Evolutionary conservation across 2,797 vertebrate genomes (phyloP).

Genomic region (Acipenser transmontanus): DNA sequence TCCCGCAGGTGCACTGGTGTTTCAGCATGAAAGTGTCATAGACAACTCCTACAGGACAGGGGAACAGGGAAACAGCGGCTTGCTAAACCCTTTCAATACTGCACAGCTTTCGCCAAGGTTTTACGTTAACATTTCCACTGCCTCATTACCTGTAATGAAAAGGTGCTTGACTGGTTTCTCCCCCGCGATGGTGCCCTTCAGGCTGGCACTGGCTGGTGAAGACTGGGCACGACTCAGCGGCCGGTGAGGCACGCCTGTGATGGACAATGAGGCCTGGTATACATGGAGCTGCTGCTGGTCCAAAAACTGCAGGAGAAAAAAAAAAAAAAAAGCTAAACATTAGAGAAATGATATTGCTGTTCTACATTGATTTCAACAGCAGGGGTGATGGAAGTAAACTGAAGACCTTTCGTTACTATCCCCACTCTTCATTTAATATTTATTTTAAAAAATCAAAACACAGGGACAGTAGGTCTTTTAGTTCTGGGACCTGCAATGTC

Average conservation of each 20-base stretch:
- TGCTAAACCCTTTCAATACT: too few species aligned
- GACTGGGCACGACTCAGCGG: constrained; percentile 83
- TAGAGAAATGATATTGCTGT: too few species aligned
- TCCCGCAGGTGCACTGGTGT: constrained; percentile 91
- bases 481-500: too few species aligned
- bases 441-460: too few species aligned
- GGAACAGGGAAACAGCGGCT: neutral
- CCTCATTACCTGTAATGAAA: constrained; percentile 78
- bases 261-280: constrained; percentile 65
- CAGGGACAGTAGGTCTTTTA: too few species aligned
- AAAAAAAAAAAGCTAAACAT: constrained; percentile 4
- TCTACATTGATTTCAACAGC: too few species aligned
- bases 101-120: too few species aligned
- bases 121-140: too few species aligned
- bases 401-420: too few species aligned
- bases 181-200: constrained; percentile 45
- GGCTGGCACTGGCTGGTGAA: constrained; percentile 67
- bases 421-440: too few species aligned
- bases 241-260: constrained; percentile 70
- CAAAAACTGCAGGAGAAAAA: constrained; percentile 46
- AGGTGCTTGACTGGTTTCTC: constrained; percentile 73
- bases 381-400: too few species aligned
- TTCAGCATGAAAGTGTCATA: constrained; percentile 96
- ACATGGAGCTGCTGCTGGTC: constrained; percentile 70
- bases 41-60: constrained; percentile 65